Percentiles rank a stretch among this genome's conserved stretches.
These are phyloP conservation scores for Tenthredo notha DNA, from an alignment of 2,888 invertebrate species.

Conservation along the genomic window DNA sequence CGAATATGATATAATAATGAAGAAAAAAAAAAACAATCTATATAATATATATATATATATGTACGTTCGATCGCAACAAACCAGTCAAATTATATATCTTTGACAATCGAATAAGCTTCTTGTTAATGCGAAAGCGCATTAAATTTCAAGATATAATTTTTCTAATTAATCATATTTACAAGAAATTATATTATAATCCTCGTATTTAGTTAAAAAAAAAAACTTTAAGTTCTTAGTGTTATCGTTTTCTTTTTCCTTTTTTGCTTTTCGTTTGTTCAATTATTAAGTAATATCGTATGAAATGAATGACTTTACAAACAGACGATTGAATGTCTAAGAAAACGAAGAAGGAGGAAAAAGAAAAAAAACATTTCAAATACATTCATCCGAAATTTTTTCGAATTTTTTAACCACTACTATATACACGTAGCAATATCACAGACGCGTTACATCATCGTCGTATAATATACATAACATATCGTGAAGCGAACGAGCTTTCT, in stretches of 20 bases:
- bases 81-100: constrained; percentile 37
- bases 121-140: not conserved
- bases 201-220: no score
- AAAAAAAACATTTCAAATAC: not conserved
- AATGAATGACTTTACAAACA: not conserved
- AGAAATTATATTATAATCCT: not conserved
- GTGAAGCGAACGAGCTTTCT: constrained; percentile 64
- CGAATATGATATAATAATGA: constrained; percentile 3
- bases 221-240: constrained; percentile 16
- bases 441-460: constrained; percentile 14
- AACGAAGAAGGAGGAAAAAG: not conserved
- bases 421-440: not conserved
- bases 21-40: no score
- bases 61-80: not conserved
- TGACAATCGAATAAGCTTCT: constrained; percentile 53
- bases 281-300: no score
- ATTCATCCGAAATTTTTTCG: not conserved
- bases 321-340: not conserved
- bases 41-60: not conserved
- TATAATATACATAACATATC: constrained; percentile 35
- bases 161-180: constrained; percentile 29
- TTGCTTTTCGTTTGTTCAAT: not conserved
- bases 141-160: constrained; percentile 42
- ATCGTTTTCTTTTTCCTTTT: not conserved
- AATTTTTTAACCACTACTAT: not conserved